These are phyloP conservation scores for Dysmachus trigonus DNA, from an alignment of 2,888 invertebrate species.

Conservation along the genomic window DNA sequence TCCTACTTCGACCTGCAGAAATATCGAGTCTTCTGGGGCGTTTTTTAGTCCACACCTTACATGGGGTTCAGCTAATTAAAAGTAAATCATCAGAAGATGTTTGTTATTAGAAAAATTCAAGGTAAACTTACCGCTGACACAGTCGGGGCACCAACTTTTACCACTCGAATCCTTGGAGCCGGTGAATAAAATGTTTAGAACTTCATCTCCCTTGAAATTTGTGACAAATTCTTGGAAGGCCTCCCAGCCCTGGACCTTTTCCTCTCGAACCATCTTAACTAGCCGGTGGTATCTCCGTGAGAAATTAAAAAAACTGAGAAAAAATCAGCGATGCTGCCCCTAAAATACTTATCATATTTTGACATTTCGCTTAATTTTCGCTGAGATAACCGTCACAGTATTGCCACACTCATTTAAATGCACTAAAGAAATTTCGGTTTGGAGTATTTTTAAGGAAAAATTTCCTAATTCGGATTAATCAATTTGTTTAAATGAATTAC, in stretches of 20 bases:
- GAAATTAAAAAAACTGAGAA: neutral
- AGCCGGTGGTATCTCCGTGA: neutral
- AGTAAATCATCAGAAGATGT: neutral
- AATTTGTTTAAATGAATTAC: no score
- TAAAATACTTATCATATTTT: neutral
- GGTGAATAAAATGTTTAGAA: constrained; percentile 67
- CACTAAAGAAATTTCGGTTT: neutral
- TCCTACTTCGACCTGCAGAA: constrained; percentile 80
- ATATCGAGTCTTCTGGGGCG: constrained; percentile 67
- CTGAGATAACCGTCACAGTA: neutral
- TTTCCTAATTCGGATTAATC: no score
- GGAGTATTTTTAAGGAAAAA: no score
- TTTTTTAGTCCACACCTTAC: constrained; percentile 71
- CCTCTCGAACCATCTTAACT: constrained; percentile 63
- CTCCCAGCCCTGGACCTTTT: constrained; percentile 69
- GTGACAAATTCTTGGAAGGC: constrained; percentile 53
- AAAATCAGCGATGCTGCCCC: constrained; percentile 50
- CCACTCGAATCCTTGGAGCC: constrained; percentile 70
- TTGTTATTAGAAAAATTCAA: neutral
- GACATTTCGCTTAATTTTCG: neutral
- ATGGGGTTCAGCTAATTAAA: constrained; percentile 75
- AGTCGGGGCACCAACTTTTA: constrained; percentile 88
- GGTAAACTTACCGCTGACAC: constrained; percentile 73
- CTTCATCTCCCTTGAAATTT: constrained; percentile 44
- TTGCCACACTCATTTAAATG: neutral